phyloP scores from a whole-genome alignment of 2,797 vertebrate genomes.

The Enteromius trimaculatus region DNA sequence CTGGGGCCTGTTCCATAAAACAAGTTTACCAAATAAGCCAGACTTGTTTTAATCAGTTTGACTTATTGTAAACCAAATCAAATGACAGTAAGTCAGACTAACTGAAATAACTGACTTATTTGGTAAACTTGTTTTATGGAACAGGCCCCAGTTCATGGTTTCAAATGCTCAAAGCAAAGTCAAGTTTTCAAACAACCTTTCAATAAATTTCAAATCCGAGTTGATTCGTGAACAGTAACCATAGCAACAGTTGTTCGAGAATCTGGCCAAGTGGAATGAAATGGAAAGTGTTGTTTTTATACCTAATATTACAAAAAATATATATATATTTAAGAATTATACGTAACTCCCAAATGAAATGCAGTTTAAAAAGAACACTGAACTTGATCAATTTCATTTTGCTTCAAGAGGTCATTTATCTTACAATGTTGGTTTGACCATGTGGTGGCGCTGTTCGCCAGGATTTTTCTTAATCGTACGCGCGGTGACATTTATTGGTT shows the following conservation, averaged over 20 bases:
- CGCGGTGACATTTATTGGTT: neutral
- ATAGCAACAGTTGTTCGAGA: neutral
- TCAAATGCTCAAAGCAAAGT: neutral
- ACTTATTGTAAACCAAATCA: too few relatives aligned
- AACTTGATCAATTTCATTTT: neutral
- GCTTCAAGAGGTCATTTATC: neutral
- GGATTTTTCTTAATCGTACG: neutral
- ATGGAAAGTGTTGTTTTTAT: neutral
- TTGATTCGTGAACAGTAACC: neutral
- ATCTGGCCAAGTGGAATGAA: neutral
- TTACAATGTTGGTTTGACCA: constrained; percentile 10
- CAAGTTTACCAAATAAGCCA: too few relatives aligned
- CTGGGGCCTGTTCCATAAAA: too few relatives aligned
- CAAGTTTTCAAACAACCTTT: neutral
- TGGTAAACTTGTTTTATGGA: too few relatives aligned
- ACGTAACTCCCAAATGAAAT: neutral
- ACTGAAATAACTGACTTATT: too few relatives aligned
- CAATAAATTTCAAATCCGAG: neutral
- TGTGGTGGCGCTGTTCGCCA: constrained; percentile 59
- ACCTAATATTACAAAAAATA: neutral
- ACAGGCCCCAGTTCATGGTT: too few relatives aligned
- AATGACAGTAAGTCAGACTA: too few relatives aligned
- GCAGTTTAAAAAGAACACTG: neutral
- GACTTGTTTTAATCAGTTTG: too few relatives aligned
- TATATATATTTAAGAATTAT: neutral